These are phyloP conservation scores for Pteromalus puparum DNA, from an alignment of 1,140 invertebrate genomes.

Conservation along the genomic window DNA sequence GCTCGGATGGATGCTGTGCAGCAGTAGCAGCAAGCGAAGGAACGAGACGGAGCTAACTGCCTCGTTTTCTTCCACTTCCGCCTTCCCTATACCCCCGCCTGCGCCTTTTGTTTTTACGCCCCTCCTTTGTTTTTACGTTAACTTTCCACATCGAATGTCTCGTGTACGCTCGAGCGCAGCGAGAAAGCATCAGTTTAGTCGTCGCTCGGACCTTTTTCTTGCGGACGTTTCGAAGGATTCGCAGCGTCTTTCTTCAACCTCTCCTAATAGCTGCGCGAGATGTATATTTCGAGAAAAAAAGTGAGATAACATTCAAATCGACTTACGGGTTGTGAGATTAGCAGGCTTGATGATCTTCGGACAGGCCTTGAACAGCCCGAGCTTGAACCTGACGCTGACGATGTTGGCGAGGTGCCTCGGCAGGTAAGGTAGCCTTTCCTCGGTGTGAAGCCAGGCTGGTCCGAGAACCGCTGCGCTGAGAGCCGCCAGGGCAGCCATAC, in stretches of 20 bases:
- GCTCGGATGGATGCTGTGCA: conserved; percentile 55
- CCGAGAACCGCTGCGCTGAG: conserved; percentile 69
- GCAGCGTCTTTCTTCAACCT: too few species aligned
- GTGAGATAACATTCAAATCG: conserved; percentile 26
- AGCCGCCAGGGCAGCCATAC: conserved; percentile 70
- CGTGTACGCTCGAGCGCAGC: neutral
- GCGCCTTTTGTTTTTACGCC: conserved; percentile 56
- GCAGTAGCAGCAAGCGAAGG: neutral
- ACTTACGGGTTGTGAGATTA: conserved; percentile 71
- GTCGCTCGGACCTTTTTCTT: neutral
- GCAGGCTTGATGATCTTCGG: conserved; percentile 70
- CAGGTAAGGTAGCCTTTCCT: conserved; percentile 68
- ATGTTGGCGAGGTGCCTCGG: conserved; percentile 60
- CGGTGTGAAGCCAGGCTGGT: conserved; percentile 72
- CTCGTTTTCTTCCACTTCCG: conserved; percentile 31
- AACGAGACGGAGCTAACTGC: neutral
- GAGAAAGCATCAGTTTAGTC: neutral
- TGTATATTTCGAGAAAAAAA: conserved; percentile 23
- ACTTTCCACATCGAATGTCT: conserved; percentile 15
- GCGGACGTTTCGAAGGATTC: too few species aligned
- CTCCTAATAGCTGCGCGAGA: neutral
- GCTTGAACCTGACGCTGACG: conserved; percentile 70
- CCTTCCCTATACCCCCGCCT: neutral
- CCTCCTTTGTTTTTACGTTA: conserved; percentile 66
- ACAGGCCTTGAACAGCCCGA: conserved; percentile 72